Base-by-base conservation (phyloP, 92 coral and sea anemone genomes). In the Montipora capitata region DNA sequence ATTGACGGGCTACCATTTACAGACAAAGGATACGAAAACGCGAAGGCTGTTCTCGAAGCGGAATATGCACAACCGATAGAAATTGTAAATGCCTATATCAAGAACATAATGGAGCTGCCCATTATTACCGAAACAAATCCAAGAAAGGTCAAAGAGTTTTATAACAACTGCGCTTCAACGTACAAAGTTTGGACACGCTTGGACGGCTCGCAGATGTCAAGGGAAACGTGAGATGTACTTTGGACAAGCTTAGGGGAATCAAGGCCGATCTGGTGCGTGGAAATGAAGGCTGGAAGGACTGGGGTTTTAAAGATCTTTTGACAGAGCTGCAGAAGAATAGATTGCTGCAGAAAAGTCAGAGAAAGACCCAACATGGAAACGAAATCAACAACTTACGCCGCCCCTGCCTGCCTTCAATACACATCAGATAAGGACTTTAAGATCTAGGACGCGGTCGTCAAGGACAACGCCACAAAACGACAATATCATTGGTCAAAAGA, bases 1-100 rank as follows among this genome's bases (percentile, higher is more conserved):
- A 83, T 90, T 42, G 94, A 93, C 87, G 90, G 92, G 41, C 80
- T 90, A 40, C 96, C 92, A 4, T 90, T 90, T 65, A 86, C 92
- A 18, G 88, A 82, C n/a, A 90, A 90, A 56, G 94, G 90, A 10
- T 86, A 90, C 79, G 52, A 68, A 7, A 87, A 78, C 57, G 94
- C 87, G 41, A 90, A 85, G 40, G 88, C 83, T 13, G 89, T 92
- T 61, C 81, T 92, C 49, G 77, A 92, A 45, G 84, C 93, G 42
- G 91, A 89, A 59, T 89, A 88, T 68, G 95, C 93, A 3, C 81
- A 89, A 48, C 16, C 72, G 4, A 40, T 86, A 27, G 35, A 27
- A 27, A 27, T 27, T 27, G 35, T 27, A 27, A 27, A 27, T 58
- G 80, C 95, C 10, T 85, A 84, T 40, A 77, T 85, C 0, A 86